Base-by-base conservation (phyloP, 2,797 vertebrate species). In the Acanthurus tractus region DNA sequence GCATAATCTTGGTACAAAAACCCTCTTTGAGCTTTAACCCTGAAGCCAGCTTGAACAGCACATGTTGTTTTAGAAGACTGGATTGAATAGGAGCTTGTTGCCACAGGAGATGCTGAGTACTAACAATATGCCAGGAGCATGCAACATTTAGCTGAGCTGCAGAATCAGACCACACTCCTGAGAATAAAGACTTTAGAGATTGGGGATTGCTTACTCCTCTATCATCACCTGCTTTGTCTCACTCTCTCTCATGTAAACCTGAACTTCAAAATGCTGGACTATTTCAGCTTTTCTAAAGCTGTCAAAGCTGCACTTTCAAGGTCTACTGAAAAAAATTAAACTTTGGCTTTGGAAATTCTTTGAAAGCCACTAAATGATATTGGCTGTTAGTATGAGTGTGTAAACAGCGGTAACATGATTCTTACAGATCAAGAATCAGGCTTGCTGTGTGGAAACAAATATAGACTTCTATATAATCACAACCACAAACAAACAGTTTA, bases 181-280 rank as follows among this genome's bases (percentile, higher is more conserved):
- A 87, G 88, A 84, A 75, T 81, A 66, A 79, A 88, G 74, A 76
- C 83, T 71, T 64, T 44, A 54, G 83, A 79, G 83, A 79, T 78
- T 78, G 76, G 49, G 72, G 76, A 86, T 84, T 88, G 86, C 78
- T 67, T 77, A 56, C 74, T 82, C 29, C 46, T 69, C 70, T 52
- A 68, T 88, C 73, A 69, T 71, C 68, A 55, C 42, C 22, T 34
- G 6, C 29, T 34, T 34, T 34, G 29, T 34, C 29, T 34, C 29
- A 34, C 23, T 70, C 42, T 44, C 29, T 58, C 62, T 62, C 12
- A 0, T 10, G 56, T 14, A 53, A 64, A 53, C 44, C 34, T 20
- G 20, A 20, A 56, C 75, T 86, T 77, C 25, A 83, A 84, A 79
- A 69, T 67, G 67, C 75, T 68, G 78, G 71, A 75, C 67, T 53